Percentiles rank a stretch among this genome's conserved stretches.
phyloP scores from a whole-genome alignment of 1,140 invertebrate species.

The Gonioctena quinquepunctata region DNA sequence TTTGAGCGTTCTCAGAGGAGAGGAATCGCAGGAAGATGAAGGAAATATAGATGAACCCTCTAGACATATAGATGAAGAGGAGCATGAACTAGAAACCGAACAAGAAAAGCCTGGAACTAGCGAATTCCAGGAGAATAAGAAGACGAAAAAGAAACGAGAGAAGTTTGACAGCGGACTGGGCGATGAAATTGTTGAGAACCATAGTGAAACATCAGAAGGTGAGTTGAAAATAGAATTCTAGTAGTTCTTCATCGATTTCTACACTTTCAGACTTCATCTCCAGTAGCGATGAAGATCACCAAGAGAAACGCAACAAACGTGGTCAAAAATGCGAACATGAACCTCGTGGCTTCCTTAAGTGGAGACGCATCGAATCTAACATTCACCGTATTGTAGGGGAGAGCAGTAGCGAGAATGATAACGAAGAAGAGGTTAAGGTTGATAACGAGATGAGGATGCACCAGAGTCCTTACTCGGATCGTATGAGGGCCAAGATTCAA shows the following conservation, averaged over 20 bases:
- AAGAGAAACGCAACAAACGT: slow-evolving; percentile 36
- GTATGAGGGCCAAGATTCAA: slow-evolving; percentile 61
- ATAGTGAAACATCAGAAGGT: slow-evolving; percentile 11
- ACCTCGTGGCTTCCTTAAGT: slow-evolving; percentile 11
- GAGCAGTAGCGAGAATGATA: slow-evolving; percentile 23
- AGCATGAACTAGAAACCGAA: background rate
- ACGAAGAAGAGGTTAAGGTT: slow-evolving; percentile 19
- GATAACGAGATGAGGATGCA: slow-evolving; percentile 36
- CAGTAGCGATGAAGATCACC: slow-evolving; percentile 38
- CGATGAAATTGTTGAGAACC: slow-evolving; percentile 51
- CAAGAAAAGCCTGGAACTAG: slow-evolving; percentile 7
- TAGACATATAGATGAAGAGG: background rate
- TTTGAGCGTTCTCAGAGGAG: slow-evolving; percentile 14
- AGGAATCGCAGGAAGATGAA: slow-evolving; percentile 5
- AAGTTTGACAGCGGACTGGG: slow-evolving; percentile 65
- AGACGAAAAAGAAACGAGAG: slow-evolving; percentile 51
- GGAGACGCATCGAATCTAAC: slow-evolving; percentile 23
- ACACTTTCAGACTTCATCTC: slow-evolving; percentile 24
- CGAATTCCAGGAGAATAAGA: background rate
- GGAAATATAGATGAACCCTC: slow-evolving; percentile 4
- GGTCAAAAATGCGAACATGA: slow-evolving; percentile 22
- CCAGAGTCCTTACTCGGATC: slow-evolving; percentile 47
- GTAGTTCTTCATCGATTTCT: background rate
- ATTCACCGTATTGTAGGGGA: background rate
- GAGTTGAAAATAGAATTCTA: background rate